Percentiles rank a stretch among this genome's conserved stretches.
Evolutionary conservation across 2,888 invertebrate species (phyloP).

Genomic region (Nesidiocoris tenuis): DNA sequence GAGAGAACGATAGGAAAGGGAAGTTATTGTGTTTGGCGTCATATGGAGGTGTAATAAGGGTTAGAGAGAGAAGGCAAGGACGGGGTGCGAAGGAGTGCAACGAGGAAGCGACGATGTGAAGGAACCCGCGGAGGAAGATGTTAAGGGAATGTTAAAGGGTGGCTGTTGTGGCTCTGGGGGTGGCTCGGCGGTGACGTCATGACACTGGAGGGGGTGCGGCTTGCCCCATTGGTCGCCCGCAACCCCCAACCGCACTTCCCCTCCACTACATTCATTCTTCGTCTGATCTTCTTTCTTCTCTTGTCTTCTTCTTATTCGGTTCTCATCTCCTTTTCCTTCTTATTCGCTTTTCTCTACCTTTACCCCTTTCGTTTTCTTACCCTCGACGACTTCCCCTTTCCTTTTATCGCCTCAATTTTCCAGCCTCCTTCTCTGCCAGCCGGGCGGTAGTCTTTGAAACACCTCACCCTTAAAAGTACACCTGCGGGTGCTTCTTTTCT

Average conservation of each 20-base stretch:
- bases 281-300: constrained; percentile 24
- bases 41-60: constrained; percentile 48
- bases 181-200: constrained; percentile 49
- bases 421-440: background rate
- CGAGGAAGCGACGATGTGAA: background rate
- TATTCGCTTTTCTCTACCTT: constrained; percentile 38
- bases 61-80: constrained; percentile 19
- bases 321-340: constrained; percentile 32
- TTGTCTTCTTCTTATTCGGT: constrained; percentile 38
- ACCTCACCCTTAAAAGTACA: too few relatives aligned
- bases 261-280: constrained; percentile 37
- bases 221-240: constrained; percentile 52
- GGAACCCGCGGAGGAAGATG: background rate
- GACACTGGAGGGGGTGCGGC: constrained; percentile 49
- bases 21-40: constrained; percentile 48
- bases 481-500: too few relatives aligned
- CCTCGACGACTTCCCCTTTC: background rate
- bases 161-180: constrained; percentile 41
- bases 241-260: constrained; percentile 50
- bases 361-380: constrained; percentile 17
- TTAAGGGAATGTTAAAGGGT: constrained; percentile 15
- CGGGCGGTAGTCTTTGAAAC: too few relatives aligned
- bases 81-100: background rate
- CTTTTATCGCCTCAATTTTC: background rate
- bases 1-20: constrained; percentile 43